These are phyloP conservation scores for Delphinus delphis DNA, from an alignment of 2,113 vertebrate species.

Conservation along the genomic window DNA sequence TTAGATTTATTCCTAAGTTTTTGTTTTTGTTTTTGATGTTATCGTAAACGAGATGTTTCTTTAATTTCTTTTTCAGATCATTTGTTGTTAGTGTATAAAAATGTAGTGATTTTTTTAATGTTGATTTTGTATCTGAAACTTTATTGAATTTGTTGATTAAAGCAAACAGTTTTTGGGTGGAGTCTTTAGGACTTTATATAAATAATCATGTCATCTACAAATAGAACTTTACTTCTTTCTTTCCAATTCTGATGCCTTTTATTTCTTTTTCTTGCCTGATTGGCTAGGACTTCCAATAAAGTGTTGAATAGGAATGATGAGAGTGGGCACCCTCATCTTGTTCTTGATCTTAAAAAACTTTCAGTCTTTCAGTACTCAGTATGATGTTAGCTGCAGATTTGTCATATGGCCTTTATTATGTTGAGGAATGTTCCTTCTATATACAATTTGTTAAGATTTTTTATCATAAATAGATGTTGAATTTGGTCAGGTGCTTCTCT, in stretches of 20 bases:
- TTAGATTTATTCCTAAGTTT: neutral
- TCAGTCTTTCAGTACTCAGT: neutral
- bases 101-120: neutral
- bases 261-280: neutral
- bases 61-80: neutral
- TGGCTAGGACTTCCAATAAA: neutral
- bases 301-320: neutral
- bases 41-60: neutral
- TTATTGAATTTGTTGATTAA: neutral
- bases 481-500: neutral
- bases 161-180: neutral
- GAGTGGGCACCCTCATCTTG: neutral
- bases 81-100: neutral
- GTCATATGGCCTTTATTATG: neutral
- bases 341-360: neutral
- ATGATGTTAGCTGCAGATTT: neutral
- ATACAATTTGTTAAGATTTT: accelerated
- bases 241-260: neutral
- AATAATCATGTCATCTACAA: neutral
- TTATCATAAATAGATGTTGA: neutral
- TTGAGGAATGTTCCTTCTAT: neutral
- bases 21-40: neutral
- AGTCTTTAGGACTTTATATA: neutral
- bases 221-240: neutral
- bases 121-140: neutral